Evolutionary conservation across 2,888 invertebrate genomes (phyloP).

Genomic region (Patella caerulea): DNA sequence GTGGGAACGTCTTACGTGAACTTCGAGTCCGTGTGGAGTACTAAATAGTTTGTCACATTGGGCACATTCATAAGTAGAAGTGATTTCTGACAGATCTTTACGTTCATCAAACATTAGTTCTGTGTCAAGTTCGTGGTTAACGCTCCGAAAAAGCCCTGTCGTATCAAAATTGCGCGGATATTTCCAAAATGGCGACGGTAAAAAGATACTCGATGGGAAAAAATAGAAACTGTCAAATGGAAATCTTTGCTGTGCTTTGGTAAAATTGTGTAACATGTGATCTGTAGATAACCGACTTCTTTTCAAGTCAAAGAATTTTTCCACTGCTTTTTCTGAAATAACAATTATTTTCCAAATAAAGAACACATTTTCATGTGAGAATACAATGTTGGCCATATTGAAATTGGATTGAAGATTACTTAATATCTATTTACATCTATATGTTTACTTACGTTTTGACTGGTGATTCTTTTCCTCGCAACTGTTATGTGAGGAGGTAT

Average conservation of each 20-base stretch:
- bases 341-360: background rate
- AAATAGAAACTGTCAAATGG: background rate
- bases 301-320: background rate
- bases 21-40: conserved; percentile 96
- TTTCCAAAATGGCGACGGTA: conserved; percentile 7
- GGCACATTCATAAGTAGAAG: conserved; percentile 50
- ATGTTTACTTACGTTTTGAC: no score
- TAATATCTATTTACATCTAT: no score
- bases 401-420: no score
- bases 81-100: conserved; percentile 7
- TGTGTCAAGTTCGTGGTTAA: background rate
- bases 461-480: no score
- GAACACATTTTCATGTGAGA: no score
- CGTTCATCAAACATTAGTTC: background rate
- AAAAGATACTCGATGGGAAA: background rate
- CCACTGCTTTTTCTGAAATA: background rate
- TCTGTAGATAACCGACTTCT: background rate
- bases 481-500: no score
- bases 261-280: background rate
- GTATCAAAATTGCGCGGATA: conserved; percentile 3
- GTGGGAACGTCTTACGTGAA: conserved; percentile 94
- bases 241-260: conserved; percentile 5
- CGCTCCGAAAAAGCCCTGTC: background rate
- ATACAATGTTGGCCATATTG: no score
- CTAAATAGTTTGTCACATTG: conserved; percentile 98